phyloP scores from a whole-genome alignment of 2,797 vertebrate genomes.

The Gadopsis bispinosus region DNA sequence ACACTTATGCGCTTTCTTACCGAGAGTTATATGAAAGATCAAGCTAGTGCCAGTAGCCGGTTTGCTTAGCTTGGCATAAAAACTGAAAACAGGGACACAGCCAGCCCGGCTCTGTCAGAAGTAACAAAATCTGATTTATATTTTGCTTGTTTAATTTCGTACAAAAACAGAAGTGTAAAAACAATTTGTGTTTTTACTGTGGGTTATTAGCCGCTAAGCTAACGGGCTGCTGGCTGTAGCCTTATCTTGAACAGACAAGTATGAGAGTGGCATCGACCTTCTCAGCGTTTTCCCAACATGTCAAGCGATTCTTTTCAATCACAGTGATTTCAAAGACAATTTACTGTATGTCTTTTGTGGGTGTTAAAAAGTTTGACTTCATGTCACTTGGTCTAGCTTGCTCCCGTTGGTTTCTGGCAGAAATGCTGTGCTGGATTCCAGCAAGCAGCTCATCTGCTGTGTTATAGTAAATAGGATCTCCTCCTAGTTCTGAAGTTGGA shows the following conservation, averaged over 20 bases:
- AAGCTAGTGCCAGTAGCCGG: neutral
- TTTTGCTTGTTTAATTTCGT: neutral
- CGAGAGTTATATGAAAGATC: neutral
- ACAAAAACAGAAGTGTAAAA: neutral
- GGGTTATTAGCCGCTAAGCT: neutral
- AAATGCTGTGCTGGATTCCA: slow-evolving; percentile 3
- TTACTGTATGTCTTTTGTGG: slow-evolving; percentile 23
- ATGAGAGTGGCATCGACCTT: neutral
- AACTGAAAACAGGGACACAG: neutral
- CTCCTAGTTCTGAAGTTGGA: slow-evolving; percentile 13
- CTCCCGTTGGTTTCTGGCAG: slow-evolving; percentile 3
- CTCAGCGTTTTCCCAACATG: slow-evolving; percentile 11
- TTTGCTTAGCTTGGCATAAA: neutral
- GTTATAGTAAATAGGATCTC: neutral
- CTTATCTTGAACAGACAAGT: neutral
- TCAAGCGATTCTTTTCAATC: slow-evolving; percentile 9
- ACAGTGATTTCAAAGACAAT: slow-evolving; percentile 25
- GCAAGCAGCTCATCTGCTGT: slow-evolving; percentile 5
- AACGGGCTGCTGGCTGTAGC: neutral
- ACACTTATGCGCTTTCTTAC: neutral
- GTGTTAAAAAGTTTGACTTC: slow-evolving; percentile 15
- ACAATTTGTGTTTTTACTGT: neutral
- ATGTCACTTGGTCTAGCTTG: slow-evolving; percentile 1
- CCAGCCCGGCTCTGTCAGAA: neutral
- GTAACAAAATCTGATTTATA: neutral